These are phyloP conservation scores for Xanthia icteritia DNA, from an alignment of 2,888 invertebrate species.

Conservation along the genomic window DNA sequence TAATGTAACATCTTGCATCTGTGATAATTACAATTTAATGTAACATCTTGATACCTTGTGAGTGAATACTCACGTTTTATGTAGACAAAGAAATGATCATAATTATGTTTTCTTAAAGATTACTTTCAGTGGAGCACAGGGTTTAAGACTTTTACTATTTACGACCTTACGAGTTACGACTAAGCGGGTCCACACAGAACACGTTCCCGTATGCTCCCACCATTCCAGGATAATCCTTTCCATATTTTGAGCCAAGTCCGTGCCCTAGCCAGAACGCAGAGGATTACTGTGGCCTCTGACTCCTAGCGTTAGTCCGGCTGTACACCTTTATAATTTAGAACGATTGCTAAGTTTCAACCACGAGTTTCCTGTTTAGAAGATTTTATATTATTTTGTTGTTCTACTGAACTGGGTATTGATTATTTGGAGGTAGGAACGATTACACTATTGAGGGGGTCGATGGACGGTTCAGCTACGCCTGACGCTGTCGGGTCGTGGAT, in stretches of 20 bases:
- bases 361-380: background rate
- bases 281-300: constrained; percentile 54
- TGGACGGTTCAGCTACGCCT: background rate
- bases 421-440: background rate
- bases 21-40: too few relatives aligned
- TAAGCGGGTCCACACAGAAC: background rate
- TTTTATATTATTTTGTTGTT: background rate
- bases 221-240: constrained; percentile 68
- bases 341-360: constrained; percentile 5
- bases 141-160: background rate
- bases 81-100: background rate
- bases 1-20: too few relatives aligned
- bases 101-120: too few relatives aligned
- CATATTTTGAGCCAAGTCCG: constrained; percentile 56
- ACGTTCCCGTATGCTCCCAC: background rate
- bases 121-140: background rate
- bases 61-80: background rate
- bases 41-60: background rate
- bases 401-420: background rate
- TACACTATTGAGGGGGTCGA: background rate
- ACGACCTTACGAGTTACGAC: too few relatives aligned
- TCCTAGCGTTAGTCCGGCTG: constrained; percentile 17
- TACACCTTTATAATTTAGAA: constrained; percentile 47
- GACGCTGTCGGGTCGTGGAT: background rate
- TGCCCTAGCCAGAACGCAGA: constrained; percentile 41